phyloP scores from a whole-genome alignment of 2,888 invertebrate species.

The Synergus umbraculus region DNA sequence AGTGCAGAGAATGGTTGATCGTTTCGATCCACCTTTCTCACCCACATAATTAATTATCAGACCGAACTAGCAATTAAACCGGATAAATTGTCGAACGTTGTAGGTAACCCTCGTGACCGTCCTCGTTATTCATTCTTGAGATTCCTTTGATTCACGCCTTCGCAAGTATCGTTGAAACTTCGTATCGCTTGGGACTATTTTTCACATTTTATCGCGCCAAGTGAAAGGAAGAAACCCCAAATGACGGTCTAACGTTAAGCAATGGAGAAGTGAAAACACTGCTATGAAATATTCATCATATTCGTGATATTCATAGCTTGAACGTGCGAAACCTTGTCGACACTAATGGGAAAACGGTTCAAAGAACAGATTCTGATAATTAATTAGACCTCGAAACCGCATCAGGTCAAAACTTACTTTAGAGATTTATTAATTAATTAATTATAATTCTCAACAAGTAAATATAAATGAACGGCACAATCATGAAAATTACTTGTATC shows the following conservation, averaged over 20 bases:
- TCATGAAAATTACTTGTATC: too few relatives aligned
- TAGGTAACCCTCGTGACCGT: neutral
- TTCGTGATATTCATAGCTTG: neutral
- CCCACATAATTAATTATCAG: slow-evolving; percentile 62
- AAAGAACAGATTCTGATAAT: slow-evolving; percentile 5
- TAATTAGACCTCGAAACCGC: neutral
- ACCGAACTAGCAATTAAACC: slow-evolving; percentile 63
- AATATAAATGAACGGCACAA: too few relatives aligned
- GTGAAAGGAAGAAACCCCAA: neutral
- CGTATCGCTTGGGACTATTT: neutral
- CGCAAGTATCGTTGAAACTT: neutral
- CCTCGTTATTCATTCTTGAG: slow-evolving; percentile 34
- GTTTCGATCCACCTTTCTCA: slow-evolving; percentile 9
- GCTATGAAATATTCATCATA: slow-evolving; percentile 25
- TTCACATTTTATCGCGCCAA: slow-evolving; percentile 6
- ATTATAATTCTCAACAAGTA: too few relatives aligned
- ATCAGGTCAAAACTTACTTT: neutral
- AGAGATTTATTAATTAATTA: neutral
- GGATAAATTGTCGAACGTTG: slow-evolving; percentile 59
- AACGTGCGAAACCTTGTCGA: slow-evolving; percentile 4
- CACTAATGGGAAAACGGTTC: neutral
- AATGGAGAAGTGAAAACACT: slow-evolving; percentile 1
- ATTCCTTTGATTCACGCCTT: slow-evolving; percentile 22
- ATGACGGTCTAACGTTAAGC: slow-evolving; percentile 8
- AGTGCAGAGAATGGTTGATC: neutral